Conservation (phyloP, 2,113 vertebrate genomes). For the Ictalurus punctatus region DNA sequence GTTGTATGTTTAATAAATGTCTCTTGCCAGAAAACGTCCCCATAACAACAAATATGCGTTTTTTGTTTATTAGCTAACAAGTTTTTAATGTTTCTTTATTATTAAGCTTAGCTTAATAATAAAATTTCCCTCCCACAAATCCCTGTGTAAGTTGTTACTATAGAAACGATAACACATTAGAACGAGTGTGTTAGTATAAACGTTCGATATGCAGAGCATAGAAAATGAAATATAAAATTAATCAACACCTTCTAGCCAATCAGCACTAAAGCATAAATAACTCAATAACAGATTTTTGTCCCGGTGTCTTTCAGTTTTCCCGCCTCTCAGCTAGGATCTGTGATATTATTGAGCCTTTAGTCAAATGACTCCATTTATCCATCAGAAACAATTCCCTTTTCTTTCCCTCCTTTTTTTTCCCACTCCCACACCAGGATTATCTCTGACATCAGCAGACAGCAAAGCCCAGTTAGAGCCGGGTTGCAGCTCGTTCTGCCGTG, state of each 20-base stretch:
- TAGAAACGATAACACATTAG: no score
- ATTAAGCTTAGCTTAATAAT: neutral
- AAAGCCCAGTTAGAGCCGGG: slow-evolving; percentile 44
- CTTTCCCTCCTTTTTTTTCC: slow-evolving; percentile 1
- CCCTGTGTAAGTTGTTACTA: no score
- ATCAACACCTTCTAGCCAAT: neutral
- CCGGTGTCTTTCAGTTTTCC: neutral
- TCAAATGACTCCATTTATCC: neutral
- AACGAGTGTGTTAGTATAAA: no score
- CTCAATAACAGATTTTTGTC: neutral
- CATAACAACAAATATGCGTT: neutral
- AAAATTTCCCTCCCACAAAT: neutral
- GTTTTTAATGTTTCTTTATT: neutral
- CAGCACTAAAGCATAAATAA: neutral
- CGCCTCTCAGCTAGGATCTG: neutral
- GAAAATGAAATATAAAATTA: neutral
- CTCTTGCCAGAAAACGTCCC: neutral
- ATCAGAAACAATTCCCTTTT: slow-evolving; percentile 17
- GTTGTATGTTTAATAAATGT: neutral
- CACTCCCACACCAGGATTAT: slow-evolving; percentile 51
- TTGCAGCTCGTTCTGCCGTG: slow-evolving; percentile 18
- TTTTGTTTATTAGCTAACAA: neutral
- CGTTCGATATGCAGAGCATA: no score
- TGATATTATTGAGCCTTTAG: neutral
- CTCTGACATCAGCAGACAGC: slow-evolving; percentile 53